A percentile compares a stretch with the other conserved stretches of the same genome.
Conservation (phyloP, 2,113 vertebrate genomes). For the Semnopithecus entellus region DNA sequence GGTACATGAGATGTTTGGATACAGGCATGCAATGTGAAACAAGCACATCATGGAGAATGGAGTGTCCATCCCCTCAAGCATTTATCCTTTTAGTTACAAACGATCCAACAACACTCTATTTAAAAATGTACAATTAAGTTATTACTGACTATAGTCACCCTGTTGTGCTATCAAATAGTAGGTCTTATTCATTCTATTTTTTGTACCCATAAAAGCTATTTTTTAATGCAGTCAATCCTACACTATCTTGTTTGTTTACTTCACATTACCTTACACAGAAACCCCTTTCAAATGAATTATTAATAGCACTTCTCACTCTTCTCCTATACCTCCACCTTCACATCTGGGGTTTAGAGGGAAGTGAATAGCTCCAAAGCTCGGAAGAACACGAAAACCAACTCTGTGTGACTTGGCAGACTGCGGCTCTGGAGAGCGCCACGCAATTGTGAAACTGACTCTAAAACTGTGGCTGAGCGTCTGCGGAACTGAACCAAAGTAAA, state of each 20-base stretch:
- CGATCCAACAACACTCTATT: too few relatives aligned
- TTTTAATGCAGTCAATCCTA: neutral
- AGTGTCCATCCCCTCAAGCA: too few relatives aligned
- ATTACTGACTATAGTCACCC: too few relatives aligned
- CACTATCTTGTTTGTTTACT: neutral
- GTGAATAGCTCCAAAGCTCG: neutral
- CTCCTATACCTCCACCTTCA: neutral
- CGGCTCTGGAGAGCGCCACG: neutral
- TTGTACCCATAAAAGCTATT: neutral
- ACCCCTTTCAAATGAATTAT: constrained; percentile 39
- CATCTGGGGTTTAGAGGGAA: neutral
- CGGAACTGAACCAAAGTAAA: constrained; percentile 12
- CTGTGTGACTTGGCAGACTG: neutral
- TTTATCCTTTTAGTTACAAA: too few relatives aligned
- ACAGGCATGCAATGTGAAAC: too few relatives aligned
- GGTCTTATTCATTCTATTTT: too few relatives aligned
- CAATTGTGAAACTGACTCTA: neutral
- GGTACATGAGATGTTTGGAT: too few relatives aligned
- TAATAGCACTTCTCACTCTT: constrained; percentile 18
- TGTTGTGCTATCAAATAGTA: too few relatives aligned
- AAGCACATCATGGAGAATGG: too few relatives aligned
- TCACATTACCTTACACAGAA: constrained; percentile 8
- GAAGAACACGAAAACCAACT: neutral
- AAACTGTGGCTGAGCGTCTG: neutral
- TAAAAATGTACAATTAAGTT: too few relatives aligned